Conservation (phyloP, 2,113 vertebrate genomes). For the Lepidothrix coronata region DNA sequence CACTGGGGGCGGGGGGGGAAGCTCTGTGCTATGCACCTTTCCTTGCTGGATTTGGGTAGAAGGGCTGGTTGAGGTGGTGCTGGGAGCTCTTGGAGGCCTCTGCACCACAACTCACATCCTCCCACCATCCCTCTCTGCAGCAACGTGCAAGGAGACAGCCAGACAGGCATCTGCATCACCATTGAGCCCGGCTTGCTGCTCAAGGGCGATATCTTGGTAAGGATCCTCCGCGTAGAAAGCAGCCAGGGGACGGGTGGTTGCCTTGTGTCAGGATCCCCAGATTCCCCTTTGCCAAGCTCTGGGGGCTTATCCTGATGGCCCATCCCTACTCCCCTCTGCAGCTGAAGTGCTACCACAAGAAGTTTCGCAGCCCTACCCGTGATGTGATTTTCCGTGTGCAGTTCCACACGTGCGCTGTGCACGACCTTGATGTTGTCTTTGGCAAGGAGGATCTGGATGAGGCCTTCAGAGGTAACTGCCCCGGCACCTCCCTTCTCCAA, state of each 20-base stretch:
- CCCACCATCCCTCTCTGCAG: conserved; percentile 55
- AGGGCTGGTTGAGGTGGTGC: neutral
- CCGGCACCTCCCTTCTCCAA: neutral
- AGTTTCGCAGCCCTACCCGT: conserved; percentile 86
- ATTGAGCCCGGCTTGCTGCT: conserved; percentile 95
- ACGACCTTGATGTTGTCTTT: conserved; percentile 90
- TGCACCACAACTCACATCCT: neutral
- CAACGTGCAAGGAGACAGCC: conserved; percentile 94
- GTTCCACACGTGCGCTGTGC: conserved; percentile 96
- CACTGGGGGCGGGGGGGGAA: neutral
- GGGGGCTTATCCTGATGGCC: neutral
- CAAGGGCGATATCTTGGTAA: conserved; percentile 98
- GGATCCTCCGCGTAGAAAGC: accelerated
- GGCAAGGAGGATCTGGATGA: conserved; percentile 95
- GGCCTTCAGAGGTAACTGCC: conserved; percentile 87
- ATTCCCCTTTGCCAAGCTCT: neutral
- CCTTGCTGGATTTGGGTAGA: neutral
- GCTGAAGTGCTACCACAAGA: conserved; percentile 98
- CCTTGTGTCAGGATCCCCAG: accelerated
- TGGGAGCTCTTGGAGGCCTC: neutral
- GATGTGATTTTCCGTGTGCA: conserved; percentile 96
- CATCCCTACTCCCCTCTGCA: neutral
- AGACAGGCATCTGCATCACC: conserved; percentile 98
- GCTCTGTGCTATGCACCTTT: neutral
- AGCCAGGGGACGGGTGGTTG: neutral